Evolutionary conservation across 2,888 invertebrate species (phyloP).

Genomic region (Cotesia congregata): DNA sequence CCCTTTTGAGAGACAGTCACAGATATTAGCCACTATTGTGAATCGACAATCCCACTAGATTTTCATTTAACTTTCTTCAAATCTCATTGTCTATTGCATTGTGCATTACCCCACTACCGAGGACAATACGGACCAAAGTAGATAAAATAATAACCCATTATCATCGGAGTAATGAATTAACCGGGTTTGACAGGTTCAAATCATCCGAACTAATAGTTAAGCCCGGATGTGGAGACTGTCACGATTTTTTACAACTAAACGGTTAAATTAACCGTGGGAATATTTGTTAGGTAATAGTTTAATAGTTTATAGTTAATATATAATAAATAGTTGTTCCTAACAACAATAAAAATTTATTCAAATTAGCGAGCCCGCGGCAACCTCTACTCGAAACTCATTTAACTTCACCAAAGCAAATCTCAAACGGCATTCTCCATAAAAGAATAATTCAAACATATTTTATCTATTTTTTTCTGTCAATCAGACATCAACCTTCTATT

Average conservation of each 20-base stretch:
- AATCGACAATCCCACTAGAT: not conserved
- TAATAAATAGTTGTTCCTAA: not conserved
- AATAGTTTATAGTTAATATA: not conserved
- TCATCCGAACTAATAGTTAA: conserved; percentile 37
- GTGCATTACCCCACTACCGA: too few species aligned
- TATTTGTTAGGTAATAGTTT: not conserved
- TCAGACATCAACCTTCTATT: not conserved
- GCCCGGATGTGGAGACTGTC: conserved; percentile 34
- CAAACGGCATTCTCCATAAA: not conserved
- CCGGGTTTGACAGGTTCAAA: conserved; percentile 26
- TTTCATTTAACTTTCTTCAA: not conserved
- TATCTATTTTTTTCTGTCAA: not conserved
- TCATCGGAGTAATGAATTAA: not conserved
- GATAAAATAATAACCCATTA: not conserved
- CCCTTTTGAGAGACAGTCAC: not conserved
- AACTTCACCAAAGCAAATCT: not conserved
- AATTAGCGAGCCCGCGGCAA: not conserved
- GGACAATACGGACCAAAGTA: not conserved
- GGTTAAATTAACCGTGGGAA: not conserved
- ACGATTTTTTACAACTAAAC: conserved; percentile 1
- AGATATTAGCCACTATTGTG: not conserved
- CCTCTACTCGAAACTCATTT: too few species aligned
- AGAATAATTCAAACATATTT: not conserved
- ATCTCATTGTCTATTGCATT: conserved; percentile 10
- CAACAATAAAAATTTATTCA: not conserved